phyloP scores from a whole-genome alignment of 2,113 vertebrate genomes.

The Riparia riparia region DNA sequence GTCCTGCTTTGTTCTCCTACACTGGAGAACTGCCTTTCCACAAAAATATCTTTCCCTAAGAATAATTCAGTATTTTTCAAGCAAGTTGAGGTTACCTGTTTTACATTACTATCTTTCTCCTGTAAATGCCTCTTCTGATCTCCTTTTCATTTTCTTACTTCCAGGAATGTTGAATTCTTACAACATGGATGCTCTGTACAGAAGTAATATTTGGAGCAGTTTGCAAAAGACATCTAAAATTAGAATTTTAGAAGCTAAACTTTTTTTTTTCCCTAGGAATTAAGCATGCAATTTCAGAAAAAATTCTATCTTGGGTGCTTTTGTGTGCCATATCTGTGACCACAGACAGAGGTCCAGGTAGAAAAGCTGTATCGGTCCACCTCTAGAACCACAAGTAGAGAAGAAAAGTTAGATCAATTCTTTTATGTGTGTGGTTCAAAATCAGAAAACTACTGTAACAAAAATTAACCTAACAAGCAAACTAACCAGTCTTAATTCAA shows the following conservation, averaged over 20 bases:
- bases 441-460: neutral
- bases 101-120: neutral
- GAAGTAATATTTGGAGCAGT: neutral
- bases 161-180: neutral
- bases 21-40: neutral
- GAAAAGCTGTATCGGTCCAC: neutral
- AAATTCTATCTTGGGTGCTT: neutral
- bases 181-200: neutral
- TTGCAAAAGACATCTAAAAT: neutral
- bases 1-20: neutral
- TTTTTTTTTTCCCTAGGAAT: neutral
- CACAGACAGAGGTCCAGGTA: neutral
- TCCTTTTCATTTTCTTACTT: neutral
- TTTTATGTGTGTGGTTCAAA: neutral
- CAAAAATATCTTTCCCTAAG: neutral
- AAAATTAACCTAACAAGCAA: slow-evolving; percentile 8
- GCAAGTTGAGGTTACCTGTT: neutral
- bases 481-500: slow-evolving; percentile 13
- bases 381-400: neutral
- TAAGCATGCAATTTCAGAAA: neutral
- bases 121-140: neutral
- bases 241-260: neutral
- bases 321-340: neutral
- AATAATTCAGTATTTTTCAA: neutral
- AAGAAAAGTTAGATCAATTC: neutral